phyloP scores from a whole-genome alignment of 2,888 invertebrate genomes.

The Eudemis profundana region DNA sequence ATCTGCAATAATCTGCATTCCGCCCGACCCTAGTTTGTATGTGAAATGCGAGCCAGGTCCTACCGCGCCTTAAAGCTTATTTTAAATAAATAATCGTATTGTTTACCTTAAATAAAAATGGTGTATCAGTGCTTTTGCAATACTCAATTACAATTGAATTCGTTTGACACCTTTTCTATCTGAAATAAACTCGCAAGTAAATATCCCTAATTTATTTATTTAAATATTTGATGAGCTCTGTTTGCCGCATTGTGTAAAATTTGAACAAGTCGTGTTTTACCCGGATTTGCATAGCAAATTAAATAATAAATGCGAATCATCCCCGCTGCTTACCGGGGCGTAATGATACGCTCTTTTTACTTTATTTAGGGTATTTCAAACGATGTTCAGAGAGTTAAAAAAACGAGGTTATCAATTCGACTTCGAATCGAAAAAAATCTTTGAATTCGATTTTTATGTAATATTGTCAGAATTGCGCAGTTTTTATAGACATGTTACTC shows the following conservation, averaged over 20 bases:
- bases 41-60: no score
- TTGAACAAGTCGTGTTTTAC: slow-evolving; percentile 25
- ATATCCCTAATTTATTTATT: slow-evolving; percentile 26
- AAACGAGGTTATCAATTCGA: not conserved
- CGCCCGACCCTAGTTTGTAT: no score
- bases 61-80: no score
- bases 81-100: no score
- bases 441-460: no score
- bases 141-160: not conserved
- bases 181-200: slow-evolving; percentile 12
- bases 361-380: slow-evolving; percentile 6
- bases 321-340: slow-evolving; percentile 16
- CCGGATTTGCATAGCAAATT: slow-evolving; percentile 38
- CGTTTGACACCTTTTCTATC: slow-evolving; percentile 10
- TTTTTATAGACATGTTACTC: no score
- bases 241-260: slow-evolving; percentile 37
- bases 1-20: no score
- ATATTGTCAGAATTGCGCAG: no score
- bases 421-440: no score
- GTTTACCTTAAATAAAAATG: no score
- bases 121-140: not conserved
- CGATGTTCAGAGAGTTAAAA: slow-evolving; percentile 1
- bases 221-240: slow-evolving; percentile 30
- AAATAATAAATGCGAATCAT: slow-evolving; percentile 35
- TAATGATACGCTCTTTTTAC: slow-evolving; percentile 32